A percentile compares a stretch with the other conserved stretches of the same genome.
Evolutionary conservation across 2,888 invertebrate species (phyloP).

Genomic region (Petrolisthes cinctipes): DNA sequence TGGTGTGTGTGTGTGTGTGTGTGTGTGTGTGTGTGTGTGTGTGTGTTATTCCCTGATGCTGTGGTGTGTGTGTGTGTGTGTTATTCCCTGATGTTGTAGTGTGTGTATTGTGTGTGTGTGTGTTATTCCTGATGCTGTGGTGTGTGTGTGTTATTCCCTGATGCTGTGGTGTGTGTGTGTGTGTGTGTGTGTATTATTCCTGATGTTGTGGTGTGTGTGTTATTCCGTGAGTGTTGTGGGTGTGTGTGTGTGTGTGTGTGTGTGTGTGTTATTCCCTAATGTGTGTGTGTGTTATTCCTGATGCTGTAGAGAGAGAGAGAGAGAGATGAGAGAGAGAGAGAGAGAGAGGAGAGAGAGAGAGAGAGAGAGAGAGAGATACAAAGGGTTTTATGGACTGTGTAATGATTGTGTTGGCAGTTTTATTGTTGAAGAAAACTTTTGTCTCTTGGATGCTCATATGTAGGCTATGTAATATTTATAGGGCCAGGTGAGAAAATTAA

Average conservation of each 20-base stretch:
- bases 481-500: background rate
- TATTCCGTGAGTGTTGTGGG: background rate
- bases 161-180: conserved; percentile 1
- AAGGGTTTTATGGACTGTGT: too few relatives aligned
- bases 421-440: too few relatives aligned
- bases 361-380: background rate
- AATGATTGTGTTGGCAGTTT: background rate
- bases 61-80: background rate
- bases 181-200: background rate
- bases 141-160: background rate
- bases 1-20: background rate
- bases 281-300: background rate
- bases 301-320: background rate
- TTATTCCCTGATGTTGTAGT: too few relatives aligned
- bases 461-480: background rate
- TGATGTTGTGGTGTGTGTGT: background rate
- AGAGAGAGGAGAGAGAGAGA: conserved; percentile 57
- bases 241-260: background rate
- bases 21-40: background rate
- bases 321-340: conserved; percentile 5
- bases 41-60: background rate
- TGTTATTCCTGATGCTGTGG: background rate
- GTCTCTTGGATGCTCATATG: background rate
- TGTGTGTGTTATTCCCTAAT: background rate
- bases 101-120: background rate